A percentile compares a stretch with the other conserved stretches of the same genome.
Conservation (phyloP, 2,888 invertebrate genomes). For the Morpho deidamia region DNA sequence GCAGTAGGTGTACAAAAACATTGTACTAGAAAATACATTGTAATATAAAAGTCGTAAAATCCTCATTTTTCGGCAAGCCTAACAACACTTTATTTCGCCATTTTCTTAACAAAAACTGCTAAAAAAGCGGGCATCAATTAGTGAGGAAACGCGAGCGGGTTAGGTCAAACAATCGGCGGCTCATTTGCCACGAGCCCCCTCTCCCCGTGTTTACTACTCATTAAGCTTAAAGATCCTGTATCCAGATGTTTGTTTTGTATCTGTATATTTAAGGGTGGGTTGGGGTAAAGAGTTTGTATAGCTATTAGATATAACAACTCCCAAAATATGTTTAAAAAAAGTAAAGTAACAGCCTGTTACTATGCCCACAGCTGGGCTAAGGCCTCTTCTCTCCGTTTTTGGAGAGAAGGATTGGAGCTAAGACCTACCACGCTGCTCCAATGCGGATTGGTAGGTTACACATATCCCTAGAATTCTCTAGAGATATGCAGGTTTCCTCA, state of each 20-base stretch:
- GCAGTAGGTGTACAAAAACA: background rate
- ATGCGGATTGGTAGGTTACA: too few relatives aligned
- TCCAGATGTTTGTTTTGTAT: conserved; percentile 21
- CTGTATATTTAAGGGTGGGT: conserved; percentile 1
- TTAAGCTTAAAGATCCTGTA: conserved; percentile 50
- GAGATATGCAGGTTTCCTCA: too few relatives aligned
- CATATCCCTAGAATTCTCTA: too few relatives aligned
- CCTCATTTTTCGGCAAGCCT: conserved; percentile 1
- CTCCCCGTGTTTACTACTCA: conserved; percentile 61
- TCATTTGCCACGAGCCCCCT: conserved; percentile 48
- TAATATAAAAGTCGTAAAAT: background rate
- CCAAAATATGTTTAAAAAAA: too few relatives aligned
- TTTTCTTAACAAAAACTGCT: conserved; percentile 6
- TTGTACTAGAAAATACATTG: too few relatives aligned
- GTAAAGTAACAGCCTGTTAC: too few relatives aligned
- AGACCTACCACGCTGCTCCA: too few relatives aligned
- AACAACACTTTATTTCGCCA: conserved; percentile 3
- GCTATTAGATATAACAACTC: background rate
- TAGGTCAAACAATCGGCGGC: conserved; percentile 61
- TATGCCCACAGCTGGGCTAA: too few relatives aligned
- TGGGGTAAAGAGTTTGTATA: background rate
- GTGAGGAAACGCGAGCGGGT: conserved; percentile 45
- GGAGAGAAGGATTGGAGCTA: too few relatives aligned
- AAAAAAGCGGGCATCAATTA: conserved; percentile 63
- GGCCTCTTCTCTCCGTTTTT: too few relatives aligned